Evolutionary conservation across 2,888 invertebrate genomes (phyloP), one percentile per base, ranked within the genome.

Genomic region (Cephus sareptanus): DNA sequence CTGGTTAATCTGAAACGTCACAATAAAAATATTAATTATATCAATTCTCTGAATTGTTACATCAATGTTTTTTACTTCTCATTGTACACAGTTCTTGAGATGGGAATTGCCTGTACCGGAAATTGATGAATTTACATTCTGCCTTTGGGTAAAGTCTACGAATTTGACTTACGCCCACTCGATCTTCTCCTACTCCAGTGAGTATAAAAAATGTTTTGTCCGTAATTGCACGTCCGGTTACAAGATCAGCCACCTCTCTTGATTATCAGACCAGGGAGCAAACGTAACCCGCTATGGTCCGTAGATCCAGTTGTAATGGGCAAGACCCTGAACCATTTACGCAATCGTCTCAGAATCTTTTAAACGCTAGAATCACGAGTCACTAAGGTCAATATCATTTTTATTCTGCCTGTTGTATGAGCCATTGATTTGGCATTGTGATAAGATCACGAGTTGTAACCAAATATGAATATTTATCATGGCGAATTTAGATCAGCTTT

Each of bases 141-240:
- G 93, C 85, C 89, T 93, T 34, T 93, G 94, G 93, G 80, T 93
- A 79, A 90, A 90, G 85, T 93, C 93, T 80, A 86, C 86, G 78
- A 93, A 93, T 85, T 87, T 93, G 34, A 93, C 93, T 3, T 88
- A 92, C 81, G 88, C 92, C 4, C 93, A 94, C 86, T 93, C 93
- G 11, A 88, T 93, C 80, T 91, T 93, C 80, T 93, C 93, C 1
- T 94, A 94, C 86, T 93, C 93, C 75, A 92, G 93, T 94, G 90
- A 93, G 93, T 92, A 87, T 78, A 76, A 37, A 71, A 34, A 79
- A 71, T 56, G 9, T 40, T 40, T 23, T 9, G 9, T 56, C 6
- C 23, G 23, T 1, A 23, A 23, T 56, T 23, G 0, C 9, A 1
- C 23, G 23, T 56, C 56, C 56, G 56, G 56, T 23, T 56, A 9